phyloP scores from a whole-genome alignment of 2,113 vertebrate species.

The Syrmaticus mikado region DNA sequence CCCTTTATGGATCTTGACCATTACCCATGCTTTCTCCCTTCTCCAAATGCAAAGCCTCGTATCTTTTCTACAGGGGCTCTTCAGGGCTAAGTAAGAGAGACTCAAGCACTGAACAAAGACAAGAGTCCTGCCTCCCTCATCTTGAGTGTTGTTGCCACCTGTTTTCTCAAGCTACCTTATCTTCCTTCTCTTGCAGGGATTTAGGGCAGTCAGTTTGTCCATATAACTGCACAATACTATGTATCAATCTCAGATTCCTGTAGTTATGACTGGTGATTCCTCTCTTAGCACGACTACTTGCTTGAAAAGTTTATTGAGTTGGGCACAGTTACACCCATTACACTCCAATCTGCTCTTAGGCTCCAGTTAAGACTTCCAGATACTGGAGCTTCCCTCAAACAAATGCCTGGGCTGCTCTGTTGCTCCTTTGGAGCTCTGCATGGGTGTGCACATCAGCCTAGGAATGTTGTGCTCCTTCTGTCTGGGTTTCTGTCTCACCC shows the following conservation, averaged over 20 bases:
- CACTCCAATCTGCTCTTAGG: neutral
- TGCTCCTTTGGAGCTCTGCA: neutral
- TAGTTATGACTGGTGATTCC: neutral
- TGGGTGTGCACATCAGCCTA: neutral
- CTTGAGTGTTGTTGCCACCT: too few relatives aligned
- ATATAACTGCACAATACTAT: neutral
- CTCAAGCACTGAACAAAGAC: too few relatives aligned
- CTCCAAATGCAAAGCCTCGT: too few relatives aligned
- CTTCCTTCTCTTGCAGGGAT: neutral
- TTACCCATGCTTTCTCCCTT: too few relatives aligned
- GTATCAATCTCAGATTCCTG: neutral
- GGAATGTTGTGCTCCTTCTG: neutral
- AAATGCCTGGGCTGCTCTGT: neutral
- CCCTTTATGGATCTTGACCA: too few relatives aligned
- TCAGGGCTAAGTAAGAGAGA: too few relatives aligned
- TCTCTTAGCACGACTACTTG: neutral
- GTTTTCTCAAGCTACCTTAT: neutral
- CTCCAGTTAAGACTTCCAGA: neutral
- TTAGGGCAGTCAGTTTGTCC: neutral
- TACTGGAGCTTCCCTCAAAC: neutral
- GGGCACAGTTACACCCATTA: neutral
- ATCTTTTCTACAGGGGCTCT: too few relatives aligned
- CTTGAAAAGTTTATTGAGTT: neutral
- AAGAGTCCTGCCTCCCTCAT: too few relatives aligned
- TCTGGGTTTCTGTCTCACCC: neutral